Evolutionary conservation across 2,888 invertebrate species (phyloP).

Genomic region (Xylota segnis): DNA sequence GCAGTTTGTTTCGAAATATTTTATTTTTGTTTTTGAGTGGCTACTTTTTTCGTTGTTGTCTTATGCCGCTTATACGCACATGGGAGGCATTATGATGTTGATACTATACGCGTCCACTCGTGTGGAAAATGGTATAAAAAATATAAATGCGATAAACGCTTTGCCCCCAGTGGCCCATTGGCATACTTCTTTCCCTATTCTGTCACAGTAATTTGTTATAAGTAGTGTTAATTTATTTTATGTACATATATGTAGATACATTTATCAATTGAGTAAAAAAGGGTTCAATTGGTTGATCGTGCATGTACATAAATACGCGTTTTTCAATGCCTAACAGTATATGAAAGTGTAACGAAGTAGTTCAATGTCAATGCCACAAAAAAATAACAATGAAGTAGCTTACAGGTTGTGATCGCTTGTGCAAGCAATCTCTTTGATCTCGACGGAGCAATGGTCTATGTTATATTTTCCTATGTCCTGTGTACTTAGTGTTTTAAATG

Average conservation of each 20-base stretch:
- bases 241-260: too few species aligned
- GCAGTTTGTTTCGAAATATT: constrained; percentile 59
- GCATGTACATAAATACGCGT: constrained; percentile 14
- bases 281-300: constrained; percentile 36
- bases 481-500: background rate
- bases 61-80: background rate
- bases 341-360: constrained; percentile 52
- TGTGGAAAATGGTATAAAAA: constrained; percentile 19
- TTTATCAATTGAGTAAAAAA: constrained; percentile 15
- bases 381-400: constrained; percentile 35
- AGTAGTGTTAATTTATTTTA: constrained; percentile 42
- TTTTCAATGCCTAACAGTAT: constrained; percentile 16
- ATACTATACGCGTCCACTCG: constrained; percentile 39
- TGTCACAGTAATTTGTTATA: constrained; percentile 7
- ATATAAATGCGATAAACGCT: constrained; percentile 53
- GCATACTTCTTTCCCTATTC: constrained; percentile 44
- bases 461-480: background rate
- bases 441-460: background rate
- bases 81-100: constrained; percentile 33
- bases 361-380: constrained; percentile 65
- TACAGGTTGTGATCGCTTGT: constrained; percentile 11
- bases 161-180: constrained; percentile 56
- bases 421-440: background rate
- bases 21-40: constrained; percentile 43
- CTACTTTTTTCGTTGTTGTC: constrained; percentile 19